Base-by-base conservation (phyloP, 2,888 invertebrate species). In the Heliconius charithonia region DNA sequence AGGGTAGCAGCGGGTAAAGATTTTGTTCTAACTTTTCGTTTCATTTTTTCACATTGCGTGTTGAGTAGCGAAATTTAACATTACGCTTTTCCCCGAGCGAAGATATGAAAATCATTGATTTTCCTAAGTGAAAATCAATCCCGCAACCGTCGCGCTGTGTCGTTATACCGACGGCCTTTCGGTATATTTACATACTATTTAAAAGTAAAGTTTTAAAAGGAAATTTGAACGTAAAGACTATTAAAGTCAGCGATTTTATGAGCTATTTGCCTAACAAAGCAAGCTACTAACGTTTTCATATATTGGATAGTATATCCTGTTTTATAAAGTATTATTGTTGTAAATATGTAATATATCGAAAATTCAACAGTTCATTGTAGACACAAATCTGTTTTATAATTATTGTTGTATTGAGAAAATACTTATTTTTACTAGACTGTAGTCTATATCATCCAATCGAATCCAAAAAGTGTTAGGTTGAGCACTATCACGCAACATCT, bases 131-230 rank as follows among this genome's bases (percentile, higher is more conserved):
- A 22, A 9, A 56, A 56, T 56, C 19, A 22, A 9, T 22, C 10
- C 59, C 1, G 10, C n/a, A n/a, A 1, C n/a, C n/a, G n/a, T 12
- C n/a, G 0, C 2, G 1, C n/a, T 59, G 1, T 59, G n/a, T 4
- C 4, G 10, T 12, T 59, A 10, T n/a, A 12, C 59, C 59, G n/a
- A 59, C 59, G 59, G n/a, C 12, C n/a, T 65, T 16, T 29, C 6
- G 13, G 16, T 27, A 63, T 29, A 29, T 19, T 27, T 29, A 27
- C 25, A 37, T 37, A 37, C 37, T 10, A 37, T 37, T 37, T 37
- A 37, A 37, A 37, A 37, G 37, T 37, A 9, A 29, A 22, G 16
- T 29, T 65, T 65, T 19, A 29, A 65, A 29, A 27, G 0, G 27
- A 29, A 65, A 65, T 29, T 27, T 65, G 16, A 65, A 27, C 65